Percentiles rank a stretch among this genome's conserved stretches.
These are phyloP conservation scores for Platysternon megacephalum DNA, from an alignment of 2,113 vertebrate species.

Conservation along the genomic window DNA sequence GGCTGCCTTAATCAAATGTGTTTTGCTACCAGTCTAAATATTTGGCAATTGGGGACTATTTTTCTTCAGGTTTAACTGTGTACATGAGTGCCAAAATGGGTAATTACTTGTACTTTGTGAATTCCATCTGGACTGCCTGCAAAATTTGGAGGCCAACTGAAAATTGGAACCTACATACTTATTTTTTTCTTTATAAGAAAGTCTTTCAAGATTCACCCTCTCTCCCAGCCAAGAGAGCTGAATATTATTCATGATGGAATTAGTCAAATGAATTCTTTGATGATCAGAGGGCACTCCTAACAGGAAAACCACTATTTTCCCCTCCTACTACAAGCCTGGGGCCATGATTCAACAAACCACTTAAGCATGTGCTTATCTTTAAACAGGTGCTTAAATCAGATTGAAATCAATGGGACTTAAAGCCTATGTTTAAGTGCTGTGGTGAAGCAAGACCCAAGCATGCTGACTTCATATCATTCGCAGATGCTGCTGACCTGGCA, in stretches of 20 bases:
- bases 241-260: rapidly evolving
- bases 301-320: not conserved
- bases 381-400: not conserved
- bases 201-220: not conserved
- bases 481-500: not conserved
- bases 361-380: not conserved
- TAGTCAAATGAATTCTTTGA: not conserved
- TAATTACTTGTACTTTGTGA: not conserved
- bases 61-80: not conserved
- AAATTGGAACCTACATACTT: not conserved
- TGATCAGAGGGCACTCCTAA: rapidly evolving
- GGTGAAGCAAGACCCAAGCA: not conserved
- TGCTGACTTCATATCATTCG: not conserved
- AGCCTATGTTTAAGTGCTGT: not conserved
- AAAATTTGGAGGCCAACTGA: not conserved
- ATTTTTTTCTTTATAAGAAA: not conserved
- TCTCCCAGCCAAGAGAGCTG: not conserved
- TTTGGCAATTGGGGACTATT: not conserved
- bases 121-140: not conserved
- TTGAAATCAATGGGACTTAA: not conserved
- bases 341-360: not conserved
- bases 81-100: not conserved
- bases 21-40: not conserved
- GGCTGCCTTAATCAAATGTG: not conserved
- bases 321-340: not conserved